Evolutionary conservation across 92 coral and sea anemone genomes (phyloP).

Genomic region (Siderastrea radians): DNA sequence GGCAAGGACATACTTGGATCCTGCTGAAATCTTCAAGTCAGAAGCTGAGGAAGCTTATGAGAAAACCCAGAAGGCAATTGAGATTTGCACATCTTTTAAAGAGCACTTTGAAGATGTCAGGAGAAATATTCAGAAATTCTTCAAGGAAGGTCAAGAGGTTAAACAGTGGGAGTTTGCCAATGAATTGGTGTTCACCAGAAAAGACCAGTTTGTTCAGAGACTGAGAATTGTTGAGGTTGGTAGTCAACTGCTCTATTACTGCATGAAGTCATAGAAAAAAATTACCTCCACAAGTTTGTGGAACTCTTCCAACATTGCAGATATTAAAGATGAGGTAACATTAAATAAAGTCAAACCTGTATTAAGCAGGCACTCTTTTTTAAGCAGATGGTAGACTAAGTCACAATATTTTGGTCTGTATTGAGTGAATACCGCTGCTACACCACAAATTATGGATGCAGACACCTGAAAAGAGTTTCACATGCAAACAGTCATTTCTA

Average conservation of each 20-base stretch:
- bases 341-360: no score
- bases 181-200: constrained; percentile 93
- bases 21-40: constrained; percentile 97
- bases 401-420: no score
- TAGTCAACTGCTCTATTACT: not conserved
- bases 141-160: constrained; percentile 89
- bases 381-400: no score
- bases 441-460: no score
- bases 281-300: not conserved
- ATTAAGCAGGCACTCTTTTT: no score
- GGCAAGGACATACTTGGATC: constrained; percentile 97
- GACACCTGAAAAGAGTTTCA: no score
- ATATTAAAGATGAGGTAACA: no score
- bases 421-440: no score
- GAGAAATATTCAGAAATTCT: constrained; percentile 87
- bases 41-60: constrained; percentile 96
- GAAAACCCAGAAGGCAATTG: constrained; percentile 85
- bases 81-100: constrained; percentile 84
- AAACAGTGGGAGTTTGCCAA: constrained; percentile 98
- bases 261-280: no score
- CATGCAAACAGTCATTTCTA: no score
- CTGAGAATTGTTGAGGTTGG: constrained; percentile 90
- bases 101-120: constrained; percentile 89
- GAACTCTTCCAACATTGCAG: not conserved
- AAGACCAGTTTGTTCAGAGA: constrained; percentile 93